These are phyloP conservation scores for Pachypsylla venusta DNA, from an alignment of 1,140 invertebrate species.

Conservation along the genomic window DNA sequence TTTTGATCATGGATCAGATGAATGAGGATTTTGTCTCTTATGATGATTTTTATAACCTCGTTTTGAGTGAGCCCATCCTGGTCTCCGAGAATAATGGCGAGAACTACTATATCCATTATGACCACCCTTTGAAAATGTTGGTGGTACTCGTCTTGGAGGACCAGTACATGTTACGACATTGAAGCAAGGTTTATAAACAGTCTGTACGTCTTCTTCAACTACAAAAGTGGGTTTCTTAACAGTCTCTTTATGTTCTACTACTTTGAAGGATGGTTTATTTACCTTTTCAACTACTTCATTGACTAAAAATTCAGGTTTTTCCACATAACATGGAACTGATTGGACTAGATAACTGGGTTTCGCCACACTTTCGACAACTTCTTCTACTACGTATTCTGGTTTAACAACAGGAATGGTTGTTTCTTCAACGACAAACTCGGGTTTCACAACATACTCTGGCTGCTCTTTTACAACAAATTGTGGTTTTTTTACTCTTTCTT, in stretches of 20 bases:
- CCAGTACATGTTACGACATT: neutral
- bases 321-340: neutral
- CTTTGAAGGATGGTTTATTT: neutral
- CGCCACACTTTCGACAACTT: neutral
- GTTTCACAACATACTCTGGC: neutral
- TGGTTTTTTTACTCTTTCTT: neutral
- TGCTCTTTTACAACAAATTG: neutral
- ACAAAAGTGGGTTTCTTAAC: neutral
- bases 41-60: neutral
- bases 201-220: neutral
- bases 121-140: neutral
- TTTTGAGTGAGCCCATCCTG: neutral
- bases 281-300: neutral
- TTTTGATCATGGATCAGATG: no score
- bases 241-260: slow-evolving; percentile 1
- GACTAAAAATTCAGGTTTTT: neutral
- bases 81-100: neutral
- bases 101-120: neutral
- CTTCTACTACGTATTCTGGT: neutral
- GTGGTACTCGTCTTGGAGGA: neutral
- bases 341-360: neutral
- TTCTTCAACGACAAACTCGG: neutral
- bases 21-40: neutral
- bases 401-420: neutral
- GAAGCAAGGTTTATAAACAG: neutral